Conservation (phyloP, 2,113 vertebrate genomes). For the Empidonax alnorum region DNA sequence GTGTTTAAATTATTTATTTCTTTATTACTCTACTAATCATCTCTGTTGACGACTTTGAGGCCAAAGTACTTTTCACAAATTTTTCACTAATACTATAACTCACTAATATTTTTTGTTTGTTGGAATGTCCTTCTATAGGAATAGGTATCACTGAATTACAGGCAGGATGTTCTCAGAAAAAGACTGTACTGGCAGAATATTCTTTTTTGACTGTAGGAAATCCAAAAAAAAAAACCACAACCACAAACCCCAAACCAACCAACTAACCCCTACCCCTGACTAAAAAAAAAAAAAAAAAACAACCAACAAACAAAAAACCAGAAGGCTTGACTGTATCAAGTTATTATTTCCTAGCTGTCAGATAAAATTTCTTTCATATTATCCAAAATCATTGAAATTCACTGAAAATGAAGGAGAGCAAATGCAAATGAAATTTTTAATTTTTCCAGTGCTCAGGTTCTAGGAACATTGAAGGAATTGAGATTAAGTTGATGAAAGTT, state of each 20-base stretch:
- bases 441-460: background rate
- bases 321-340: background rate
- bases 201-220: background rate
- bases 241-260: background rate
- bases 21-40: background rate
- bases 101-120: background rate
- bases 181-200: background rate
- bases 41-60: background rate
- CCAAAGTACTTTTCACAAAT: background rate
- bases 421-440: background rate
- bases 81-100: background rate
- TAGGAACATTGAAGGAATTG: background rate
- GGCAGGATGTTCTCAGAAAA: background rate
- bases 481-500: conserved; percentile 14
- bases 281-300: background rate
- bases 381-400: background rate
- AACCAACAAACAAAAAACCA: background rate
- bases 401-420: background rate
- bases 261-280: fast-evolving
- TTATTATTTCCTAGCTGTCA: background rate
- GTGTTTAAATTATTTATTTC: background rate
- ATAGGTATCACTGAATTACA: background rate
- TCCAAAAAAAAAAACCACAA: background rate
- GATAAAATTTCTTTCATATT: background rate
- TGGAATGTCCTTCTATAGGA: background rate